Base-by-base conservation (phyloP, 2,113 vertebrate genomes). In the Psephotus haematonotus region DNA sequence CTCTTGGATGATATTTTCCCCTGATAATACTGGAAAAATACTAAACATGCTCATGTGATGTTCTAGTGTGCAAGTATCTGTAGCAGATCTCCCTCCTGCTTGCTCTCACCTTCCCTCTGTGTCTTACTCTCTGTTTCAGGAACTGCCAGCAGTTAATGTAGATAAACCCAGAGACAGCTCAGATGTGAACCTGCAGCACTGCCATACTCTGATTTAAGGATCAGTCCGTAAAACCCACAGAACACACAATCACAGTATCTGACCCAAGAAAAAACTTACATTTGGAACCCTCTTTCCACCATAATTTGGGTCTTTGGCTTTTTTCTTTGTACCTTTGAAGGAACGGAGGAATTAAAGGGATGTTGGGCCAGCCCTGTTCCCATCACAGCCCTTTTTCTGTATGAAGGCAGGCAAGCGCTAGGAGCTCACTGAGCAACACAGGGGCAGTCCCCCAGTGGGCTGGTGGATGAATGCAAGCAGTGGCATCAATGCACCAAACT, bases 11-110 rank as follows among this genome's bases (percentile, higher is more conserved):
- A 91, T 86, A 92, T 95, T 93, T 96, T 82, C 92, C 93, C 53
- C 53, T 79, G 52, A 82, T 90, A 88, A 90, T 35, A 71, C 83
- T 93, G 94, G 96, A 96, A 95, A 96, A 95, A 92, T 86, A 74
- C 88, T 79, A 74, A 95, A 77, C 64, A 86, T 2, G 37, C 69
- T 93, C 84, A 92, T 80, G 74, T 94, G 92, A 88, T 67, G 55
- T 65, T 79, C 80, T 49, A 31, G 39, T 62, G 69, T 62, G 57
- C 52, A 53, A 79, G 87, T 27, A 64, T 62, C 82, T 70, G 87
- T 31, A 84, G 76, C 88, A 72, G 3, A 0, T 71, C 77, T 89
- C 77, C 29, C 53, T 60, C 22, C 77, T 55, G 77, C 82, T 95
- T 8, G 1, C 20, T 53, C 62, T 6, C 53, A 52, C 33, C 52